Percentiles rank a stretch among this genome's conserved stretches.
Evolutionary conservation across 2,888 invertebrate species (phyloP).

Genomic region (Brassicogethes aeneus): DNA sequence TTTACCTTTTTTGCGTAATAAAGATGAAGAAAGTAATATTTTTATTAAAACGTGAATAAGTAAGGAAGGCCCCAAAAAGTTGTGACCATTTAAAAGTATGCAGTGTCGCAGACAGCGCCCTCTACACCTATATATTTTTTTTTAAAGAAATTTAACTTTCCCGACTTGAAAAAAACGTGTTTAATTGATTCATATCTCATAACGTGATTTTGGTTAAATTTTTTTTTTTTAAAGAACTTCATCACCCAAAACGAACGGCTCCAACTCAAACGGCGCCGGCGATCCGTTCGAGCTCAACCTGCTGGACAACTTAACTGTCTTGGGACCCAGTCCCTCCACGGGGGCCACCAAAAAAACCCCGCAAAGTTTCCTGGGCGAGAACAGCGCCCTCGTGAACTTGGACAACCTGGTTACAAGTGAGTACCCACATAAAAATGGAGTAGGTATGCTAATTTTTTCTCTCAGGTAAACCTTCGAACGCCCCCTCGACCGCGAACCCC

Average conservation of each 20-base stretch:
- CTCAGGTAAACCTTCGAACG: conserved; percentile 25
- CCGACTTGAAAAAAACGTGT: too few species aligned
- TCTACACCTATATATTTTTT: too few species aligned
- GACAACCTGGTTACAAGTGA: conserved; percentile 78
- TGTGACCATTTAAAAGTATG: too few species aligned
- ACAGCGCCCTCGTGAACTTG: conserved; percentile 92
- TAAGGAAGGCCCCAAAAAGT: too few species aligned
- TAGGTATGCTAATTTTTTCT: too few species aligned
- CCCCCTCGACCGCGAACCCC: conserved; percentile 39
- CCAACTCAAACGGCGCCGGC: conserved; percentile 19
- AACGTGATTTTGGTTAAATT: too few species aligned
- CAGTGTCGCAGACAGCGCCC: too few species aligned
- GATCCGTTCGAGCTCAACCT: conserved; percentile 66
- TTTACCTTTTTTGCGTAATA: too few species aligned
- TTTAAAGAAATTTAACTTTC: background rate
- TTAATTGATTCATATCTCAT: too few species aligned
- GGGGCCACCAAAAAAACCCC: conserved; percentile 79
- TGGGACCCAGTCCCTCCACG: conserved; percentile 37
- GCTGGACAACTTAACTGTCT: conserved; percentile 44
- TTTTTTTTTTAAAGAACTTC: too few species aligned
- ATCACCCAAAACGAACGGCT: conserved; percentile 28
- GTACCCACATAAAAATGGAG: conserved; percentile 10
- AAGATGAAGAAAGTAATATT: too few species aligned
- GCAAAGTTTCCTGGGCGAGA: conserved; percentile 93
- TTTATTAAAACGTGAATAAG: too few species aligned